Evolutionary conservation across 1,140 invertebrate species (phyloP).

Genomic region (Diorhabda elongata): DNA sequence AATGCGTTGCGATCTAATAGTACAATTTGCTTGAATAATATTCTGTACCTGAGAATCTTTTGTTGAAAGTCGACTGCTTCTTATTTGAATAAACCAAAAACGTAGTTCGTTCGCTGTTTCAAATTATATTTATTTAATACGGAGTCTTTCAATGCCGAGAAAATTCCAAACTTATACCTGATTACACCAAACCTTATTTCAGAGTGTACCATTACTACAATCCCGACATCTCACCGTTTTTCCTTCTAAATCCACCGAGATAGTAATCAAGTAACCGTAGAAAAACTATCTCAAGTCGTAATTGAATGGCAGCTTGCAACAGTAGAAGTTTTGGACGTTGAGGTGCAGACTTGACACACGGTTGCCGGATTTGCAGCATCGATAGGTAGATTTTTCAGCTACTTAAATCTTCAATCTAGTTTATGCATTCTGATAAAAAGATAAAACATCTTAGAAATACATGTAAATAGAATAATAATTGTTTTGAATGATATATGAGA

Average conservation of each 20-base stretch:
- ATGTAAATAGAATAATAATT: too few species aligned
- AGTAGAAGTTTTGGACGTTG: background rate
- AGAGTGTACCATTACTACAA: background rate
- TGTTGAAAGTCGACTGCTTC: too few species aligned
- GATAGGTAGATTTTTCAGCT: too few species aligned
- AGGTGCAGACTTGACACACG: background rate
- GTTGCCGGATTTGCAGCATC: background rate
- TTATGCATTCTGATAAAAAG: too few species aligned
- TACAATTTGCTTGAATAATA: too few species aligned
- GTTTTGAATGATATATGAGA: too few species aligned
- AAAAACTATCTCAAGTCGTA: constrained; percentile 2
- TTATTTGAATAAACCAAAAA: too few species aligned
- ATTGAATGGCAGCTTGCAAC: background rate
- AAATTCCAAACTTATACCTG: background rate
- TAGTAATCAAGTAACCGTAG: background rate
- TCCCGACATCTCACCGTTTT: background rate
- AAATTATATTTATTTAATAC: background rate
- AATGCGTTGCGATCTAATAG: too few species aligned
- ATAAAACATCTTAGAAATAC: too few species aligned
- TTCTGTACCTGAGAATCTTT: too few species aligned
- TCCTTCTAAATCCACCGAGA: constrained; percentile 1
- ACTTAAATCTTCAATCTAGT: too few species aligned
- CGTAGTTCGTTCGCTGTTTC: background rate
- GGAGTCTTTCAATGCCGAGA: background rate
- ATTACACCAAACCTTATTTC: background rate